Evolutionary conservation across 2,113 vertebrate species (phyloP).

Genomic region (Hyaena hyaena): DNA sequence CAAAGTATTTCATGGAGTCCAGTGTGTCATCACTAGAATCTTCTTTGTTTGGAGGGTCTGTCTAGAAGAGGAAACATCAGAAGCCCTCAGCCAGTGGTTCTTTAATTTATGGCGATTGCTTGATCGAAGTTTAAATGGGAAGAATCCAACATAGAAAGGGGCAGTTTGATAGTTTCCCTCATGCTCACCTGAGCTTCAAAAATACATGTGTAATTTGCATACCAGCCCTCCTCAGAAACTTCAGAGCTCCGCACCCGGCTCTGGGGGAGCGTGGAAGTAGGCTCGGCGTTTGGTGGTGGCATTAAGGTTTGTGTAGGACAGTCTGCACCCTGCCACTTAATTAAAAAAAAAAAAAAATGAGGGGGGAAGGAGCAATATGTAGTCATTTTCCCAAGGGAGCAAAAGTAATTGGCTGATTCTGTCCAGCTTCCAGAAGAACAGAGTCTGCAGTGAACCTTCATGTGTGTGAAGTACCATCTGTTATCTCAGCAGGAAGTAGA

Average conservation of each 20-base stretch:
- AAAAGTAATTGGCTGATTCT: background rate
- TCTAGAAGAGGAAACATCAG: background rate
- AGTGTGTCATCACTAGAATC: background rate
- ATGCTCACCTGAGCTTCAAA: background rate
- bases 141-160: background rate
- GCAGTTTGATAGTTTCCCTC: background rate
- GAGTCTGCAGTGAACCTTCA: slow-evolving; percentile 3
- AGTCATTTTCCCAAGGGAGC: slow-evolving; percentile 42
- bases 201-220: background rate
- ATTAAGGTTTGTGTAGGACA: background rate
- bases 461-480: background rate
- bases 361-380: background rate
- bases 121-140: slow-evolving; percentile 21
- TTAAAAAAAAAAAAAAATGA: background rate
- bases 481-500: slow-evolving; percentile 73
- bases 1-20: background rate
- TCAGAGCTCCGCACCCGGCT: background rate
- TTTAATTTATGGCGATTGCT: background rate
- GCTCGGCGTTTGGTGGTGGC: background rate
- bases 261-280: background rate
- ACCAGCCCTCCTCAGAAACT: background rate
- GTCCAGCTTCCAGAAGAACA: slow-evolving; percentile 69
- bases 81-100: background rate
- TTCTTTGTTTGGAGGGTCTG: background rate
- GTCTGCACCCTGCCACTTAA: background rate